phyloP scores from a whole-genome alignment of 2,113 vertebrate genomes.

The Riparia riparia region DNA sequence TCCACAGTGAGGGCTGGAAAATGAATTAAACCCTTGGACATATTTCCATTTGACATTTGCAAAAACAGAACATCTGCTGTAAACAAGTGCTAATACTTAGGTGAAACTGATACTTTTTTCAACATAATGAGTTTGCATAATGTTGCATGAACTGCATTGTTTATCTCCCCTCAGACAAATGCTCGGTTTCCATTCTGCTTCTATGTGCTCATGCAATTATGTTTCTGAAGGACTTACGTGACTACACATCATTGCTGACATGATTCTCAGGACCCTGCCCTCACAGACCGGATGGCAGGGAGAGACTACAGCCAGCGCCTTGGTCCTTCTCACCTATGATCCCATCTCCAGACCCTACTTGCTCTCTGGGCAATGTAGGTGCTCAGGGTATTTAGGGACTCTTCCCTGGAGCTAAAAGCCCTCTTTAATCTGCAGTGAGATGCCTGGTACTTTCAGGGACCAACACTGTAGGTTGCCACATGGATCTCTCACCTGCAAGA shows the following conservation, averaged over 20 bases:
- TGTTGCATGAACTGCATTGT: not conserved
- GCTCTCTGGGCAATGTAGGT: not conserved
- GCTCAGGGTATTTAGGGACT: not conserved
- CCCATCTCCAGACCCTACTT: not conserved
- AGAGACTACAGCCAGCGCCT: not conserved
- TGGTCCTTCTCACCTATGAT: not conserved
- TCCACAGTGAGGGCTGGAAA: not conserved
- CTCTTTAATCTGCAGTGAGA: not conserved
- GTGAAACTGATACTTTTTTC: not conserved
- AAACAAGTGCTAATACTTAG: not conserved
- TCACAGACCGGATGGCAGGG: not conserved
- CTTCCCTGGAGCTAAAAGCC: not conserved
- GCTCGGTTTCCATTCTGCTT: not conserved
- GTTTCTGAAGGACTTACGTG: not conserved
- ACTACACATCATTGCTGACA: not conserved
- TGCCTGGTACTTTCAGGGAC: not conserved
- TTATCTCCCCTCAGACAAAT: not conserved
- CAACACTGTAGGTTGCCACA: not conserved
- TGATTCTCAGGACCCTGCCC: not conserved
- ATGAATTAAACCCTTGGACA: constrained; percentile 37
- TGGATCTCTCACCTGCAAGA: not conserved
- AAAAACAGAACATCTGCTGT: not conserved
- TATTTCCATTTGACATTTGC: not conserved
- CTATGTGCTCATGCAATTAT: not conserved
- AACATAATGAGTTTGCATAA: not conserved